Percentiles rank a stretch among this genome's conserved stretches.
Evolutionary conservation across 2,113 vertebrate genomes (phyloP).

Genomic region (Leucoraja erinaceus): DNA sequence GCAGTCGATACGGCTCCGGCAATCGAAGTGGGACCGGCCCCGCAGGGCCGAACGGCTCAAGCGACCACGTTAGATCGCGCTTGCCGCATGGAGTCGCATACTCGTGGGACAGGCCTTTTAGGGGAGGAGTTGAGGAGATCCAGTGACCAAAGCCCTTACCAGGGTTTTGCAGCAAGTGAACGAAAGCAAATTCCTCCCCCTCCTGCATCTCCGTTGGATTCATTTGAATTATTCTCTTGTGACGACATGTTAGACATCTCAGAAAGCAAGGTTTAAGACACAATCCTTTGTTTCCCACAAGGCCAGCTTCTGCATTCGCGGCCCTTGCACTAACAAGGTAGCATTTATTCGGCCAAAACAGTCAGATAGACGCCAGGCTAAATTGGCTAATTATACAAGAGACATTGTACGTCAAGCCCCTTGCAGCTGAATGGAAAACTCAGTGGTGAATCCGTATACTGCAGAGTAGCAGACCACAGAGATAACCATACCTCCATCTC

Average conservation of each 20-base stretch:
- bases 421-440: neutral
- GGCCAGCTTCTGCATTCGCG: neutral
- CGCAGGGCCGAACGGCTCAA: too few relatives aligned
- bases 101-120: too few relatives aligned
- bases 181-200: too few relatives aligned
- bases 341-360: neutral
- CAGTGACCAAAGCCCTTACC: too few relatives aligned
- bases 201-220: neutral
- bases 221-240: neutral
- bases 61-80: too few relatives aligned
- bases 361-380: neutral
- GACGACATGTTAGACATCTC: neutral
- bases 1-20: too few relatives aligned
- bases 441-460: neutral
- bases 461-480: neutral
- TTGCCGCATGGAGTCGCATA: too few relatives aligned
- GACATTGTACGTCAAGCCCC: neutral
- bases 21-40: too few relatives aligned
- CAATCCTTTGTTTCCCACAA: neutral
- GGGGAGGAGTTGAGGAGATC: too few relatives aligned
- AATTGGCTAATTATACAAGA: slow-evolving; percentile 23
- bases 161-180: too few relatives aligned
- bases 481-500: neutral
- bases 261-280: neutral
- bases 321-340: slow-evolving; percentile 17